Base-by-base conservation (phyloP, 2,888 invertebrate species). In the Barypeithes pellucidus region DNA sequence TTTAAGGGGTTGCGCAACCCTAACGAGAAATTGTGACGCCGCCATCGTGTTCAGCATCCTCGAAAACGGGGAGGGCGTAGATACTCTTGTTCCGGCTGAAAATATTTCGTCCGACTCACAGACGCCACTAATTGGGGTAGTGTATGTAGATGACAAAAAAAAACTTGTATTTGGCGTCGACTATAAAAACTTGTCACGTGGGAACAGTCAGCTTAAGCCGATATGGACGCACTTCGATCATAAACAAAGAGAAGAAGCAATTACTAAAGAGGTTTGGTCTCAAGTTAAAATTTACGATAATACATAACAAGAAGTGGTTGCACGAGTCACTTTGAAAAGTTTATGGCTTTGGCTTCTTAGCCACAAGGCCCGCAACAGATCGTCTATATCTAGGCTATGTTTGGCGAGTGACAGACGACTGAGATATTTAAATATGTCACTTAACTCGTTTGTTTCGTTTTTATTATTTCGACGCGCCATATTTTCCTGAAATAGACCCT, bases 221-320 rank as follows among this genome's bases (percentile, higher is more conserved):
- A 29, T 18, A 54, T 36, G 43, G 24, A 43, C 57, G 39, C 24
- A 22, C 18, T 14, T 57, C 12, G 50, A 43, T 3, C 57, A 65
- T 63, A 54, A 62, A 71, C 65, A 66, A 62, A 70, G 54, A 60
- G 66, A 71, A 67, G 72, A 54, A 67, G 67, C 57, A 72, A 62
- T 72, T 60, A 72, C 50, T 39, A 66, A 66, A 66, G 66, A 50
- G 41, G 36, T 59, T 59, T 36, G 41, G 52, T 61, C 67, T 61
- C 52, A 45, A 59, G 60, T 33, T 60, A 50, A 54, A 60, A 72
- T 72, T 72, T 72, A 72, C 72, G 72, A 72, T 60, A 41, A 52
- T 54, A 67, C 72, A 43, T 67, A 67, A 72, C 62, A 67, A 72
- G 72, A 67, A 72, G 62, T 67, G 72, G 72, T 67, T 54, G 67